These are phyloP conservation scores for Sebastes aleutianus DNA, from an alignment of 2,797 vertebrate species.

Conservation along the genomic window DNA sequence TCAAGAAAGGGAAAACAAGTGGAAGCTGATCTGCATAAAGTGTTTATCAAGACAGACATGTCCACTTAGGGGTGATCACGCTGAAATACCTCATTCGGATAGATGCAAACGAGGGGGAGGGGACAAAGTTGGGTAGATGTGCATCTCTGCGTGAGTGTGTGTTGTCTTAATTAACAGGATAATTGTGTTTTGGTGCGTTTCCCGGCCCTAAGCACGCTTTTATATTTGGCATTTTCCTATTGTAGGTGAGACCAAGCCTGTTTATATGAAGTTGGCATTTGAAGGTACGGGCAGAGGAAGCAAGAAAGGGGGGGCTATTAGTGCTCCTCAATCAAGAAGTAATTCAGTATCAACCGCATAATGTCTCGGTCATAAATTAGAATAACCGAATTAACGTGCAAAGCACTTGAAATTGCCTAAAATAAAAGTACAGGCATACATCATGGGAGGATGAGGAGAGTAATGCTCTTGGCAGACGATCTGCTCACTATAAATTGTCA, in stretches of 20 bases:
- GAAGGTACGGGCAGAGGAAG: constrained; percentile 14
- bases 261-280: constrained; percentile 27
- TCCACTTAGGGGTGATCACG: constrained; percentile 87
- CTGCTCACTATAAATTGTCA: constrained; percentile 63
- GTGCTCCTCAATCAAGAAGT: constrained; percentile 79
- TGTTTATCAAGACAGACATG: constrained; percentile 88
- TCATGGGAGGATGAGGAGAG: constrained; percentile 67
- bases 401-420: constrained; percentile 86
- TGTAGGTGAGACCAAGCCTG: neutral
- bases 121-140: constrained; percentile 20
- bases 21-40: constrained; percentile 87
- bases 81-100: constrained; percentile 86
- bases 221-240: neutral
- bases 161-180: constrained; percentile 54
- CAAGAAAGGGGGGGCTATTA: constrained; percentile 26
- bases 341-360: constrained; percentile 84
- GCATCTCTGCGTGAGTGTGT: constrained; percentile 20
- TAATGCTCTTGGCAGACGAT: constrained; percentile 63
- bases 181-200: constrained; percentile 23
- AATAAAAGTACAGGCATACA: constrained; percentile 89
- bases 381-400: constrained; percentile 91
- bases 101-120: constrained; percentile 60
- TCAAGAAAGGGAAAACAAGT: constrained; percentile 87
- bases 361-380: constrained; percentile 88
- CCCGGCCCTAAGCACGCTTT: neutral